Evolutionary conservation across 2,113 vertebrate genomes (phyloP), one percentile per base, ranked within the genome.

Genomic region (Vireo altiloquus): DNA sequence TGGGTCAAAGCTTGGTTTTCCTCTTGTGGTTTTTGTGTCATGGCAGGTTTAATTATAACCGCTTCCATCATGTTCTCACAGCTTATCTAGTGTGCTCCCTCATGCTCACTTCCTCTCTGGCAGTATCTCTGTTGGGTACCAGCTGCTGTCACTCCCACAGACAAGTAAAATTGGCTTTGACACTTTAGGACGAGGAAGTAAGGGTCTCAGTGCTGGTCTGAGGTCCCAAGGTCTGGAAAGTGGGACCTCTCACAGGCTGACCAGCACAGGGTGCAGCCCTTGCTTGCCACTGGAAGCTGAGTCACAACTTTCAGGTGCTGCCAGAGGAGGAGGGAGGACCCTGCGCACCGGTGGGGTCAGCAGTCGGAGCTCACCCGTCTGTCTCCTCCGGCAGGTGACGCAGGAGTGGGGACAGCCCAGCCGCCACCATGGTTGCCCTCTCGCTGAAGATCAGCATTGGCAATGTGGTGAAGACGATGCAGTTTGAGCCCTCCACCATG

Each of bases 401-500:
- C 85, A 92, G 94, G 81, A 97, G 94, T 56, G 76, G 96, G 92
- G 57, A 89, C 91, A 59, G 40, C 79, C 90, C 66, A 86, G 74
- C 97, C 28, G 98, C 98, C 98, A 97, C 97, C 98, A 99, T 99
- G 99, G 99, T 99, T 95, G 99, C 99, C n/a, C 97, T 99, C 75
- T 99, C 99, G 1, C 97, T 99, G 94, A 99, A 99, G 98, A 99
- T 99, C 97, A 98, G 99, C 87, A 99, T 99, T 11, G 99, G 99
- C 56, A 99, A 99, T 72, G 99, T 99, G 96, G 98, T 99, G 97
- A 99, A 99, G 98, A 99, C 99, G 0, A 99, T 99, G 99, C 99
- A 99, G 97, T 99, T 99, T 10, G 99, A 99, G 96, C 99, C 99
- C 14, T 99, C 99, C 95, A 99, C 99, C 72, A 98, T 99, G 99